Evolutionary conservation across 2,888 invertebrate species (phyloP), one percentile per base, ranked within the genome.

Genomic region (Orthosia cruda): DNA sequence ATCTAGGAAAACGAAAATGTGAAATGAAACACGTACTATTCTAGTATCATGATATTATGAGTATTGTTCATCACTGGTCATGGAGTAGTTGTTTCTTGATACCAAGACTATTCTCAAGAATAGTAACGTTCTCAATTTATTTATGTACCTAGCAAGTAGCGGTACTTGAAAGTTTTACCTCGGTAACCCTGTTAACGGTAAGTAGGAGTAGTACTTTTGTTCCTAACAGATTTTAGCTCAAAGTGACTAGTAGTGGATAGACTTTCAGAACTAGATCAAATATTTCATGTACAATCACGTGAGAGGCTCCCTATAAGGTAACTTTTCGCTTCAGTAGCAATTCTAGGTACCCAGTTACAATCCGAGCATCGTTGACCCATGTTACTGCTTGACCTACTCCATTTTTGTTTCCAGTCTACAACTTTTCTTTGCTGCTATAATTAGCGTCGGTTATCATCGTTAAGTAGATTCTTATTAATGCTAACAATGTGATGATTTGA

Each of bases 341-440:
- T 81, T 73, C 72, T 67, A 77, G 81, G 71, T 70, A 74, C 83
- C 81, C 68, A 69, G 67, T 40, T 61, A 74, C 77, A 71, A 81
- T 80, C 72, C 69, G n/a, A 76, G 77, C 77, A 70, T 77, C 74
- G 82, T 87, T 83, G 83, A 87, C 85, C 88, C 74, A 76, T 81
- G 86, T 84, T 70, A 73, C 77, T 82, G 79, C 88, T 90, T 88
- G 88, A 90, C 90, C 90, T 90, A 83, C 85, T 88, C 89, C 65
- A 73, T 65, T 88, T 88, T 80, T 76, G 66, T 85, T 79, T 74
- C 50, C 71, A 70, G 65, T 68, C 75, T 54, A 58, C 66, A 74
- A 71, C 54, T 59, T 80, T 78, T 77, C 68, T 68, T 63, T 68
- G 59, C 68, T 50, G 62, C 62, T 45, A 70, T 78, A 83, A 83